Conservation (phyloP, 2,113 vertebrate genomes). For the Vanacampus margaritifer region DNA sequence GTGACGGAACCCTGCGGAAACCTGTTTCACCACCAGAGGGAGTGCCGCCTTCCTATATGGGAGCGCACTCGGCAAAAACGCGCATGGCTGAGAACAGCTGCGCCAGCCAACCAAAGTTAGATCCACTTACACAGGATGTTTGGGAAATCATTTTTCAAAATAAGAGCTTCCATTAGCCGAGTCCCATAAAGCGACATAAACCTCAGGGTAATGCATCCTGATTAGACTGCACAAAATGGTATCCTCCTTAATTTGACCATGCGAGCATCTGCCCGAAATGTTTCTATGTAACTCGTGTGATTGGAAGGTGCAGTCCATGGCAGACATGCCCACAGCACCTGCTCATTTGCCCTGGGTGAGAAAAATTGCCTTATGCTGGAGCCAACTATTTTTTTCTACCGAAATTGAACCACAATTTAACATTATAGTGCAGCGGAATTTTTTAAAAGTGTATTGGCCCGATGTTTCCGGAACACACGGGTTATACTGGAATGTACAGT, state of each 20-base stretch:
- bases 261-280: background rate
- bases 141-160: background rate
- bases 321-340: too few relatives aligned
- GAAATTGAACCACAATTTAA: too few relatives aligned
- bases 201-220: background rate
- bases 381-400: too few relatives aligned
- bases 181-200: background rate
- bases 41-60: slow-evolving; percentile 51
- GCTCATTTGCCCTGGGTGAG: too few relatives aligned
- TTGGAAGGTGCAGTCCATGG: too few relatives aligned
- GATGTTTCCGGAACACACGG: too few relatives aligned
- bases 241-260: background rate
- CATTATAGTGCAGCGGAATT: too few relatives aligned
- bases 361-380: too few relatives aligned
- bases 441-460: too few relatives aligned
- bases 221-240: background rate
- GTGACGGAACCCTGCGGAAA: background rate
- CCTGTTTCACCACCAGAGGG: slow-evolving; percentile 63
- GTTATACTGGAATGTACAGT: too few relatives aligned
- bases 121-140: background rate
- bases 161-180: background rate
- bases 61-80: slow-evolving; percentile 41
- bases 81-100: slow-evolving; percentile 47
- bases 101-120: slow-evolving; percentile 5
- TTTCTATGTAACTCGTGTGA: too few relatives aligned